These are phyloP conservation scores for Actenoides lindsayi DNA, from an alignment of 2,113 vertebrate species.

Conservation along the genomic window DNA sequence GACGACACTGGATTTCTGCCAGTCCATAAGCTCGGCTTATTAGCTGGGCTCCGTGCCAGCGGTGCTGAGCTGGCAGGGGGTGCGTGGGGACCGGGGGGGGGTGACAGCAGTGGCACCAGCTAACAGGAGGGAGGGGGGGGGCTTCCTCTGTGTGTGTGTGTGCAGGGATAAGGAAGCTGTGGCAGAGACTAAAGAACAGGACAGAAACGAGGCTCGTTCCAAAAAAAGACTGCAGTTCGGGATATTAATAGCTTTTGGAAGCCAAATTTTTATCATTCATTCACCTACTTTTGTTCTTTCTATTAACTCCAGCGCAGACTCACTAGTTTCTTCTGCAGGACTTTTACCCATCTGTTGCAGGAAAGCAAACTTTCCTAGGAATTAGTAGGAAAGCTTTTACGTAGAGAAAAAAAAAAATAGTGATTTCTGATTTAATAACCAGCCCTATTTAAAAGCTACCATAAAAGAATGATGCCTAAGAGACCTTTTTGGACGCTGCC, in stretches of 20 bases:
- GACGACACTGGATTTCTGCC: not conserved
- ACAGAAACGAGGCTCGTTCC: not conserved
- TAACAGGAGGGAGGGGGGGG: not conserved
- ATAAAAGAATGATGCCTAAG: not conserved
- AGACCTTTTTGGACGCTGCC: not conserved
- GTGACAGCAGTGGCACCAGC: not conserved
- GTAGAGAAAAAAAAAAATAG: not conserved
- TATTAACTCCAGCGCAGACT: not conserved
- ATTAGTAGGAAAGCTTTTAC: not conserved
- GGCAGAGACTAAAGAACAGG: not conserved
- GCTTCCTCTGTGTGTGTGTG: too few species aligned
- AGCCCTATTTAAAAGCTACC: not conserved
- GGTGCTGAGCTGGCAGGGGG: not conserved
- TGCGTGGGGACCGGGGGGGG: not conserved
- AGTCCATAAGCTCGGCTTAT: not conserved
- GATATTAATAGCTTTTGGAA: slow-evolving; percentile 13
- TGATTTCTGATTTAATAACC: not conserved
- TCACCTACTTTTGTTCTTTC: slow-evolving; percentile 29
- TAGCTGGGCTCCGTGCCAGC: not conserved
- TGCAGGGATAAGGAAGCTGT: not conserved
- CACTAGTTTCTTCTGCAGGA: not conserved
- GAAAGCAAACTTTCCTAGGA: not conserved
- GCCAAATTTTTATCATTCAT: not conserved
- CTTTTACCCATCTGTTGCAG: not conserved
- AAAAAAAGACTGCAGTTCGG: slow-evolving; percentile 28